Evolutionary conservation across 2,888 invertebrate genomes (phyloP).

Genomic region (Volucella zonaria): DNA sequence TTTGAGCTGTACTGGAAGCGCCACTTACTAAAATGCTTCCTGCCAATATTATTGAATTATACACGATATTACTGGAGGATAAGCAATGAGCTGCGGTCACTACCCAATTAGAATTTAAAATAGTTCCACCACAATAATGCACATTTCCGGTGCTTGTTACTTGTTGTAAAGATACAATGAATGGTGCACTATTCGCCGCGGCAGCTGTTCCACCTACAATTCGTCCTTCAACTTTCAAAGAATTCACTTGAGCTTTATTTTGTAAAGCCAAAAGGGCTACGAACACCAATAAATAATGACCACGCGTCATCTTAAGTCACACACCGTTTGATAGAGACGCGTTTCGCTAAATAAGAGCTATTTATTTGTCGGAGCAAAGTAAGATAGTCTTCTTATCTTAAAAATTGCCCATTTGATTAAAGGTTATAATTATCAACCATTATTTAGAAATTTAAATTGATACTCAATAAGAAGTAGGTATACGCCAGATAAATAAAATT

Average conservation of each 20-base stretch:
- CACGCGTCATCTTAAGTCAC: constrained; percentile 25
- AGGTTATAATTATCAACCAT: constrained; percentile 29
- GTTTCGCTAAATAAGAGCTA: background rate
- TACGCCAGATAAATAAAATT: no score
- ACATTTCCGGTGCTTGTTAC: constrained; percentile 60
- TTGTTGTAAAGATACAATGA: constrained; percentile 79
- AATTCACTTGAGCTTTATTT: background rate
- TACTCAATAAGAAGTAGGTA: no score
- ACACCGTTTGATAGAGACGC: background rate
- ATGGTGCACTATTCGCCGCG: constrained; percentile 78
- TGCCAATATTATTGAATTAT: constrained; percentile 78
- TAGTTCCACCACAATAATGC: constrained; percentile 80
- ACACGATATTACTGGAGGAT: constrained; percentile 75
- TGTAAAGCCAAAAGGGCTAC: constrained; percentile 15
- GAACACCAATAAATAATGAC: background rate
- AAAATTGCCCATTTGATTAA: constrained; percentile 19
- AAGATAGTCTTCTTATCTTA: constrained; percentile 40
- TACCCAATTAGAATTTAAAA: constrained; percentile 79
- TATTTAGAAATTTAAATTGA: constrained; percentile 30
- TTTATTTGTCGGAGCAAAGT: constrained; percentile 14
- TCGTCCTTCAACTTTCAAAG: constrained; percentile 72
- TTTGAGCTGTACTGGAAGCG: constrained; percentile 77
- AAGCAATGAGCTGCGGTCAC: constrained; percentile 81
- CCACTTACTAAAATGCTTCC: constrained; percentile 78
- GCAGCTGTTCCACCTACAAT: constrained; percentile 79